These are phyloP conservation scores for Mycalesis mineus DNA, from an alignment of 2,888 invertebrate species.

Conservation along the genomic window DNA sequence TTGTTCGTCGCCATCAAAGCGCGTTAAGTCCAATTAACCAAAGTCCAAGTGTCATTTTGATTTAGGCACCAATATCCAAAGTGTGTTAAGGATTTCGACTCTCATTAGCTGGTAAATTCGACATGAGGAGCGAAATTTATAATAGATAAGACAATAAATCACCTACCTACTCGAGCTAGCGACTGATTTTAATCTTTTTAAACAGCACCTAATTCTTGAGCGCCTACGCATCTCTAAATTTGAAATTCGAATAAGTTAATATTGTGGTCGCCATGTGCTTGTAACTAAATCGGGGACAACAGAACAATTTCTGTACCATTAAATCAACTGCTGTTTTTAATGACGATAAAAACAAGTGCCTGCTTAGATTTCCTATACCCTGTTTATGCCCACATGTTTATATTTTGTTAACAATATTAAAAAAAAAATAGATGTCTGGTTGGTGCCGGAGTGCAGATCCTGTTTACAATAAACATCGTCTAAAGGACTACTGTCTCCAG, in stretches of 20 bases:
- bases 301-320: too few relatives aligned
- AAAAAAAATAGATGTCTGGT: too few relatives aligned
- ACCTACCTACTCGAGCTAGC: slow-evolving; percentile 60
- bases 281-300: not conserved
- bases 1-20: slow-evolving; percentile 34
- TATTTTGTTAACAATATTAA: too few relatives aligned
- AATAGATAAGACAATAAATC: slow-evolving; percentile 61
- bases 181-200: slow-evolving; percentile 68
- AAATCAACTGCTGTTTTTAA: too few relatives aligned
- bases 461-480: too few relatives aligned
- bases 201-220: slow-evolving; percentile 58
- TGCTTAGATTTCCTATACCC: too few relatives aligned
- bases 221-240: slow-evolving; percentile 67
- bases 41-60: slow-evolving; percentile 51
- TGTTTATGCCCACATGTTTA: too few relatives aligned
- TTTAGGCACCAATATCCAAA: slow-evolving; percentile 45
- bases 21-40: slow-evolving; percentile 55
- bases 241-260: slow-evolving; percentile 49
- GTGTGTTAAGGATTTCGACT: slow-evolving; percentile 41
- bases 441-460: too few relatives aligned
- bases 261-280: slow-evolving; percentile 13
- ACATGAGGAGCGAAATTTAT: slow-evolving; percentile 55
- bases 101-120: slow-evolving; percentile 62
- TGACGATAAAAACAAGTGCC: too few relatives aligned
- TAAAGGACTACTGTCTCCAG: too few relatives aligned